Evolutionary conservation across 2,797 vertebrate genomes (phyloP).

Genomic region (Schizothorax lantsangensis): DNA sequence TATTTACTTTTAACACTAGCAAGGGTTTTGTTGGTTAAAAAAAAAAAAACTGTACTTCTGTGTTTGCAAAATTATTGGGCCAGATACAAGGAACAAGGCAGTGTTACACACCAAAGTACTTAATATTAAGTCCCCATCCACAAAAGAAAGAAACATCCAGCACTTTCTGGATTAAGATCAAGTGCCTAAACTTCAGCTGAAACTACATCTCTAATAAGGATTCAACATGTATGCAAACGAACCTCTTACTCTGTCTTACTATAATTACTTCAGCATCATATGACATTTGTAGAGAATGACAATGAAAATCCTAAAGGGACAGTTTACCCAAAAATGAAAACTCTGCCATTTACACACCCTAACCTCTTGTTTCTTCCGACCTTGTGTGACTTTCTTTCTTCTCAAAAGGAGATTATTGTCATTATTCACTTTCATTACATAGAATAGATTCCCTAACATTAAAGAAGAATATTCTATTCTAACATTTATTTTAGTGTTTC

Average conservation of each 20-base stretch:
- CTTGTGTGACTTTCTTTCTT: neutral
- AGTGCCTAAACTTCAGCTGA: neutral
- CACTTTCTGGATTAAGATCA: neutral
- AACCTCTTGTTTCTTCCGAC: neutral
- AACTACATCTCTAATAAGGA: neutral
- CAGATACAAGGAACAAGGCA: neutral
- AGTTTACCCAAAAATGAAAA: neutral
- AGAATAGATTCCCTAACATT: too few relatives aligned
- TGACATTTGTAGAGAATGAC: neutral
- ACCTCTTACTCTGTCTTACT: neutral
- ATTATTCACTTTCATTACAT: neutral
- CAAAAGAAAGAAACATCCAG: neutral
- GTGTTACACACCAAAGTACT: neutral
- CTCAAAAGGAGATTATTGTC: neutral
- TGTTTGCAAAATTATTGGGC: neutral
- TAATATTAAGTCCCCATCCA: neutral
- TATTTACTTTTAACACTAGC: conserved; percentile 55
- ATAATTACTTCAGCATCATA: neutral
- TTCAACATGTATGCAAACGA: conserved; percentile 19
- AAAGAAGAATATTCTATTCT: too few relatives aligned
- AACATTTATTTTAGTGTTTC: neutral
- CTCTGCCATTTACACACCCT: neutral
- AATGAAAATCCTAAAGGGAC: neutral
- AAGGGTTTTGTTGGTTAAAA: neutral
- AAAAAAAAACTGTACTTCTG: neutral